These are phyloP conservation scores for Gymnopithys bicolor DNA, from an alignment of 2,797 vertebrate genomes.

Conservation along the genomic window DNA sequence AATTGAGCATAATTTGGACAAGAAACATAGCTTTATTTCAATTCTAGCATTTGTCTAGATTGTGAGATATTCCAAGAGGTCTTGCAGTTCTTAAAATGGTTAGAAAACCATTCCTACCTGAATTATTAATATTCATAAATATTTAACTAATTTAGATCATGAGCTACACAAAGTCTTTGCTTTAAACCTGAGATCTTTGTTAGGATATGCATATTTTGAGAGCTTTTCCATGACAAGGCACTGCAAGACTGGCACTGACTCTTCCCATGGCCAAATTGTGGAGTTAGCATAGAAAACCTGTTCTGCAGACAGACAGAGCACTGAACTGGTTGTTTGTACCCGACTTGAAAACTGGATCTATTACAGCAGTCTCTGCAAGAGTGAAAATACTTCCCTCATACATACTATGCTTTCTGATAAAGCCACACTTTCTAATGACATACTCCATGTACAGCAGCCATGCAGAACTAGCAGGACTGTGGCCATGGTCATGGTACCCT, in stretches of 20 bases:
- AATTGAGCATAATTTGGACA: background rate
- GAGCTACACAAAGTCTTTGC: background rate
- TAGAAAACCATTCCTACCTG: background rate
- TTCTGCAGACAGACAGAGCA: background rate
- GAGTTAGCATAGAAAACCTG: background rate
- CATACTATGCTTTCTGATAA: background rate
- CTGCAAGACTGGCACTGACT: background rate
- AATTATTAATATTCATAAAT: background rate
- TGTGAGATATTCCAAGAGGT: background rate
- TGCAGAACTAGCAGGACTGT: background rate
- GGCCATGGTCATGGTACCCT: background rate
- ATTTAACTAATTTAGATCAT: background rate
- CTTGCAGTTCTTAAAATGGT: background rate
- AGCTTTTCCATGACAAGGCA: background rate
- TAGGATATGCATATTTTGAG: background rate
- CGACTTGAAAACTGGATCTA: rapidly evolving
- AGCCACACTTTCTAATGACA: background rate
- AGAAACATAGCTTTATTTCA: background rate
- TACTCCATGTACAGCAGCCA: background rate
- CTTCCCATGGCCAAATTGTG: background rate
- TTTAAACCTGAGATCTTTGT: background rate
- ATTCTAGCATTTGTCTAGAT: background rate
- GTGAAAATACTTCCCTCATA: background rate
- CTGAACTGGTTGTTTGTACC: background rate
- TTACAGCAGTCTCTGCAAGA: background rate